Evolutionary conservation across 1,140 invertebrate species (phyloP), one percentile per base, ranked within the genome.

Genomic region (Dendrolimus kikuchii): DNA sequence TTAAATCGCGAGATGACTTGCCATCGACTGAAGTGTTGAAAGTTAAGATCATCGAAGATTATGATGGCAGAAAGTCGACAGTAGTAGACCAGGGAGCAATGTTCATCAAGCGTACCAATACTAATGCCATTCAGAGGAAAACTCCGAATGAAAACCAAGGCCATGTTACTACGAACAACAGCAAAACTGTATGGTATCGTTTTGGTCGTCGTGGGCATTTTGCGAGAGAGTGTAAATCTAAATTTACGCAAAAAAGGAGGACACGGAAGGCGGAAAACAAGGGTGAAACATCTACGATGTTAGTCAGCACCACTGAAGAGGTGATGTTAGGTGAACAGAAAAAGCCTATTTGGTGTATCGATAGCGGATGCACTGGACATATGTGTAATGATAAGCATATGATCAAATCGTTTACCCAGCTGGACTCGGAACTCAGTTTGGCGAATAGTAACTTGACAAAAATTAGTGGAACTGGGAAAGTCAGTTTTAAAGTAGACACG

Each of bases 1-100:
- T 64, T n/a, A 62, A 64, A 53, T 68, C 59, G 36, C 56, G 65
- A 7, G 65, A 68, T 38, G 59, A 64, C 47, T 49, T 67, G 55
- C 62, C 58, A 1, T 64, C 61, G 10, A 61, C 59, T 6, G 65
- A 67, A 42, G 44, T 47, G 40, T 9, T 64, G 4, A 61, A 67
- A 10, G 56, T 67, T 23, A 64, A 67, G 51, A 61, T 67, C 38
- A 8, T 66, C 4, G 64, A 63, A 45, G 63, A 65, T 41, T 59
- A 57, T 56, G 63, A 65, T 57, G 55, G 54, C 5, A 23, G 60
- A 40, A 62, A 60, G 23, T 36, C 38, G 6, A 53, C 40, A 49
- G 47, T 57, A 23, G 1, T n/a, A 49, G 57, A 62, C 52, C 64
- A 66, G 40, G 49, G 52, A 8, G 60, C 53, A 45, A 57, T 62